A percentile compares a stretch with the other conserved stretches of the same genome.
These are phyloP conservation scores for Mesorhabditis sp. DNA, from an alignment of 2,888 invertebrate species.

Conservation along the genomic window DNA sequence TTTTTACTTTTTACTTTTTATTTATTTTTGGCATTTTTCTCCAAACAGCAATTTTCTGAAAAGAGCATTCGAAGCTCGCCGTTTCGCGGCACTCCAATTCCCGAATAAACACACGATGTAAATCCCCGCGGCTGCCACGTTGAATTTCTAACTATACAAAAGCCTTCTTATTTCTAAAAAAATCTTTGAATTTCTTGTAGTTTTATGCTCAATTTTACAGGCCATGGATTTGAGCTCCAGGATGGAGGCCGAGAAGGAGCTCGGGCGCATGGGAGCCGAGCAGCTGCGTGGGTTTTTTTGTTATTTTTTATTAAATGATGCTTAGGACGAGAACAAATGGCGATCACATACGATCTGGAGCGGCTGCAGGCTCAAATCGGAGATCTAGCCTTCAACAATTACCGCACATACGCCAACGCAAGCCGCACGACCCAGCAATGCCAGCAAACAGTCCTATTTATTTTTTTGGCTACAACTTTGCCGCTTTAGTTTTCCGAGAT, in stretches of 20 bases:
- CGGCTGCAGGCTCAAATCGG: conserved; percentile 51
- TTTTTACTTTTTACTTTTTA: too few species aligned
- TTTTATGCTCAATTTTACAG: conserved; percentile 10
- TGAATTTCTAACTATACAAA: neutral
- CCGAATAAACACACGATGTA: too few species aligned
- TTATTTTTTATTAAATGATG: conserved; percentile 6
- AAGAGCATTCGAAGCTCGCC: too few species aligned
- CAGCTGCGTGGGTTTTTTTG: conserved; percentile 32
- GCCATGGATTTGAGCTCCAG: neutral
- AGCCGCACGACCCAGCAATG: conserved; percentile 55
- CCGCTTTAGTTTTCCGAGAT: neutral
- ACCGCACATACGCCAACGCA: conserved; percentile 55
- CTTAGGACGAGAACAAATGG: conserved; percentile 26
- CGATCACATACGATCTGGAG: conserved; percentile 33
- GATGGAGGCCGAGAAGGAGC: conserved; percentile 15
- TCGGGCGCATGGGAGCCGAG: conserved; percentile 23
- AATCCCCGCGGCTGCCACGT: neutral
- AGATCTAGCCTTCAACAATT: conserved; percentile 55
- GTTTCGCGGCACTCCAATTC: too few species aligned
- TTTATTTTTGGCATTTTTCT: too few species aligned
- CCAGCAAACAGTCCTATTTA: conserved; percentile 42
- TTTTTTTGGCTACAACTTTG: neutral
- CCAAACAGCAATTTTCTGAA: too few species aligned
- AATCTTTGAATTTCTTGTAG: neutral
- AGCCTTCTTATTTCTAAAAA: neutral